Base-by-base conservation (phyloP, 2,113 vertebrate species). In the Columbina picui region DNA sequence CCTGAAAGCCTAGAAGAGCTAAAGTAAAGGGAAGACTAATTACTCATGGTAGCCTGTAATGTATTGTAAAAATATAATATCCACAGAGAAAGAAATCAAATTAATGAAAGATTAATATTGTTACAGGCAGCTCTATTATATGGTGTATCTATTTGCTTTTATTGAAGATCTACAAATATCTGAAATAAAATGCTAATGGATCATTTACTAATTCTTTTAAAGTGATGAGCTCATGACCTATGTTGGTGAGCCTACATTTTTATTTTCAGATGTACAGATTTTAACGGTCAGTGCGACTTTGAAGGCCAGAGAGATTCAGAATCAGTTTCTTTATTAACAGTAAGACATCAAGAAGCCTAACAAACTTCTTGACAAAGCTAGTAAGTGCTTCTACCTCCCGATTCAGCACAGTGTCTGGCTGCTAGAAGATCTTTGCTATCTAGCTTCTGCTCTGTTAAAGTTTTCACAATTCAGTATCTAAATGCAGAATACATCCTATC, bases 41-140 rank as follows among this genome's bases (percentile, higher is more conserved):
- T 93, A 52, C 21, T 80, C n/a, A 7, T 52, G 53, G 19, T 49
- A 95, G 45, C 10, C 21, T 68, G 43, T 90, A 85, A 89, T 60
- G 43, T 61, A 49, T 60, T 73, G 36, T 71, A 61, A 89, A 91
- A 76, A 49, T 73, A 59, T 61, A 83, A 85, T 82, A 85, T 38
- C 27, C 67, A 53, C 1, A 16, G n/a, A 89, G 70, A 88, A 78
- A 80, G 52, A 94, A 93, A 96, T 91, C 73, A 82, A 87, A 93
- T 91, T 91, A 93, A 92, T 96, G 70, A 76, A 96, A 95, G 63
- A 94, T 91, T 95, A 87, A 95, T 93, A 81, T 61, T 89, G 49
- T 96, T 95, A 87, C 87, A 85, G 55, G 67, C 65, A 96, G 59
- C 32, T 87, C 67, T 83, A 90, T 87, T 93, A 53, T 22, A 32